A percentile compares a stretch with the other conserved stretches of the same genome.
Conservation (phyloP, 2,888 invertebrate genomes). For the Rhyacophila evoluta region DNA sequence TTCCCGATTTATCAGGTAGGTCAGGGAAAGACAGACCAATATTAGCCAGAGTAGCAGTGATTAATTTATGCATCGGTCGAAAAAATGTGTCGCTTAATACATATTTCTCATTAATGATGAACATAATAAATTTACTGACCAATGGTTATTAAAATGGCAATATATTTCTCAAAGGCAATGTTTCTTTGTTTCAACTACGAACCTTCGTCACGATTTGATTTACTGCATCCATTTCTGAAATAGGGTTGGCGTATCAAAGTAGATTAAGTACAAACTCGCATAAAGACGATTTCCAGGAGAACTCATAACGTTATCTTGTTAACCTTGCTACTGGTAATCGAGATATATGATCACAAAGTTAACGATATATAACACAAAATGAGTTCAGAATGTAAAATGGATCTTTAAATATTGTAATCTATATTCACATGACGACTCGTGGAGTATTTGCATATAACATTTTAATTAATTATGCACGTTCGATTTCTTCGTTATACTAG, state of each 20-base stretch:
- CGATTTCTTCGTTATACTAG: no score
- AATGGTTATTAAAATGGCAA: no score
- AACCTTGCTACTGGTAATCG: slow-evolving; percentile 51
- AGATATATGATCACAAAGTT: slow-evolving; percentile 41
- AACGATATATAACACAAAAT: slow-evolving; percentile 37
- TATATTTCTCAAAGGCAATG: no score
- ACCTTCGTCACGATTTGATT: not conserved
- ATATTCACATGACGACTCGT: not conserved
- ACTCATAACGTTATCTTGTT: slow-evolving; percentile 38
- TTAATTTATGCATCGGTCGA: no score
- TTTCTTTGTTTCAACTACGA: not conserved
- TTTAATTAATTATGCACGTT: not conserved
- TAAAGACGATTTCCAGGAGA: slow-evolving; percentile 31
- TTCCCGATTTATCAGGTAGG: no score
- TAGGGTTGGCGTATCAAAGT: not conserved
- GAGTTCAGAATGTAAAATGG: slow-evolving; percentile 34
- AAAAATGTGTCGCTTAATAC: no score
- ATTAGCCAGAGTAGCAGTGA: no score
- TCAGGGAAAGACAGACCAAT: no score
- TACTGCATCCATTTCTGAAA: not conserved
- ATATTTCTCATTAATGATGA: no score
- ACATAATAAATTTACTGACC: no score
- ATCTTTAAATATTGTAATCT: slow-evolving; percentile 5
- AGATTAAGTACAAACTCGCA: not conserved
- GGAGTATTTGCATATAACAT: no score